Base-by-base conservation (phyloP, 2,797 vertebrate species). In the Esox lucius region DNA sequence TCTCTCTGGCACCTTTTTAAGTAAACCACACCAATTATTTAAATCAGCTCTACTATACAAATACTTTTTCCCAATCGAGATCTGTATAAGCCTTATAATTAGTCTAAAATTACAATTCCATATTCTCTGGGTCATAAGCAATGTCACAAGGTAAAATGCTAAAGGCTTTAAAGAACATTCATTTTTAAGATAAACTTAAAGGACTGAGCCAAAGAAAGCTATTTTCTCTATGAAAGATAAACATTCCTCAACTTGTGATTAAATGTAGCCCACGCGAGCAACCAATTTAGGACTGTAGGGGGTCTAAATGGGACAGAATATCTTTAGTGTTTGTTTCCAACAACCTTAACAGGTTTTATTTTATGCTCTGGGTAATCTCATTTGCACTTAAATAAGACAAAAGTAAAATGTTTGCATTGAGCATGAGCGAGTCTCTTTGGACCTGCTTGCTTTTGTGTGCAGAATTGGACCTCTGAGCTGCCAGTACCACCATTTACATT, bases 11-110 rank as follows among this genome's bases (percentile, higher is more conserved):
- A 87, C 85, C 90, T 88, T 93, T 94, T 94, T 91, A 93, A 93
- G 89, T 93, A 93, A 94, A 94, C 90, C 90, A 88, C 83, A 88
- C 87, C 90, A 91, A 93, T 93, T 94, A 94, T 94, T 93, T 91
- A 91, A 93, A 93, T 90, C 91, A 88, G 86, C 81, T 56, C 80
- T 87, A 91, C 89, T 90, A 89, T 90, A 87, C 89, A 91, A 85
- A 90, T 89, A 90, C 75, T 78, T 89, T 85, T 83, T 88, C 86
- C 86, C 68, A 70, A 87, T 84, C 71, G 79, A 78, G 81, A 79
- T 77, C 80, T 78, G 81, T 87, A 84, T 85, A 88, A 83, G 81
- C 85, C 81, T 88, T 83, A 77, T 86, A 86, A 91, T 88, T 89
- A 86, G 83, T 73, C 80, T 73, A 72, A 81, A 84, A 84, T 83